A percentile compares a stretch with the other conserved stretches of the same genome.
Conservation (phyloP, 2,797 vertebrate genomes). For the Enteromius anoplus region DNA sequence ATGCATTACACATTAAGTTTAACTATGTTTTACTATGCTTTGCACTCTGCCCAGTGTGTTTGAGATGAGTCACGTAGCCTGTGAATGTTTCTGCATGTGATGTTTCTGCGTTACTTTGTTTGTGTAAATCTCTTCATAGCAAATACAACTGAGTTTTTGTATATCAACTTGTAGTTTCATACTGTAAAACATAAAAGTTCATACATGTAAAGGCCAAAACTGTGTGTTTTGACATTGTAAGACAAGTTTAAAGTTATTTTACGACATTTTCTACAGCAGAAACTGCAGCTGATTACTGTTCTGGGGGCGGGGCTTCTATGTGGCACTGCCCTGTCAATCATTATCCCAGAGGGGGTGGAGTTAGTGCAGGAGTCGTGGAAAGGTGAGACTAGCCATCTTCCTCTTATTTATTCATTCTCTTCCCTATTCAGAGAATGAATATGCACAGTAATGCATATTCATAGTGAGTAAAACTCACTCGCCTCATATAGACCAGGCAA, state of each 20-base stretch:
- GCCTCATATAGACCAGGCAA: neutral
- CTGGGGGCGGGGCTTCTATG: slow-evolving; percentile 78
- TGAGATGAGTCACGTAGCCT: slow-evolving; percentile 25
- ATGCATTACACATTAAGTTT: neutral
- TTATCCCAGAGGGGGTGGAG: slow-evolving; percentile 78
- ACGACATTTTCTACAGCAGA: slow-evolving; percentile 63
- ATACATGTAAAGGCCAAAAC: neutral
- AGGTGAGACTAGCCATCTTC: slow-evolving; percentile 49
- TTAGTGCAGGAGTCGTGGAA: slow-evolving; percentile 69
- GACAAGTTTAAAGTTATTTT: neutral
- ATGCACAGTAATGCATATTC: neutral
- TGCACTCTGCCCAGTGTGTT: neutral
- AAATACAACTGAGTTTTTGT: neutral
- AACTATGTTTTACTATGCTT: neutral
- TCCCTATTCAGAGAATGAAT: neutral
- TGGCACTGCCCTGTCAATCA: slow-evolving; percentile 75
- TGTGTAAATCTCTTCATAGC: neutral
- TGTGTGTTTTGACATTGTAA: neutral
- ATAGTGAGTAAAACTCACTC: too few species aligned
- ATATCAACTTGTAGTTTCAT: neutral
- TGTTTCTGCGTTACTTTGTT: neutral
- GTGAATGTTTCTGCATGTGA: neutral
- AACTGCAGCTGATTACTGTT: slow-evolving; percentile 75
- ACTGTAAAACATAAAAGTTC: neutral
- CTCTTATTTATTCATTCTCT: neutral